A percentile compares a stretch with the other conserved stretches of the same genome.
These are phyloP conservation scores for Nebria salina DNA, from an alignment of 2,888 invertebrate genomes.

Conservation along the genomic window DNA sequence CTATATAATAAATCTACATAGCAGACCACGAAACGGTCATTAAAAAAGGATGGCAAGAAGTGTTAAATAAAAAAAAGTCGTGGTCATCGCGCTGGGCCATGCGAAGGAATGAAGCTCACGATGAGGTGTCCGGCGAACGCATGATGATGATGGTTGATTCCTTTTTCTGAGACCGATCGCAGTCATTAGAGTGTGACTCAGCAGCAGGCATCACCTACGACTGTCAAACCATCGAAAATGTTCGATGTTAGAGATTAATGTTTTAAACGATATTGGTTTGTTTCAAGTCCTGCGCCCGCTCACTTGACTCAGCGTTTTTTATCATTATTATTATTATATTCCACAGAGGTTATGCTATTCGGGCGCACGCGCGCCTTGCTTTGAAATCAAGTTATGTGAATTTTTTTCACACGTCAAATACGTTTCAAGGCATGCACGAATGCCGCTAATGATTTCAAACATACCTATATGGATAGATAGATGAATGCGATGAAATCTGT, in stretches of 20 bases:
- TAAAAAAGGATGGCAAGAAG: background rate
- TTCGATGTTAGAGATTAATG: constrained; percentile 44
- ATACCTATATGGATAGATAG: constrained; percentile 13
- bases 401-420: constrained; percentile 28
- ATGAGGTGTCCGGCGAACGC: constrained; percentile 14
- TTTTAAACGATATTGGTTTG: constrained; percentile 46
- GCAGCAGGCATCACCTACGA: constrained; percentile 27
- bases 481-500: background rate
- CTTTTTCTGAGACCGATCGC: constrained; percentile 6
- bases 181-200: constrained; percentile 27
- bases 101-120: background rate
- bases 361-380: background rate
- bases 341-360: background rate
- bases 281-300: constrained; percentile 39
- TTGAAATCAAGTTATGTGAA: constrained; percentile 7
- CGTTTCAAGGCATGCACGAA: constrained; percentile 10
- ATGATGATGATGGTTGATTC: background rate
- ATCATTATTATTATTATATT: background rate
- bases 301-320: constrained; percentile 24
- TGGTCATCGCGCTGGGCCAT: background rate
- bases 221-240: constrained; percentile 42
- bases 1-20: background rate
- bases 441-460: constrained; percentile 42
- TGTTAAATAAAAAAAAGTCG: background rate
- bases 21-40: background rate